A percentile compares a stretch with the other conserved stretches of the same genome.
Conservation (phyloP, 2,888 invertebrate genomes). For the Nymphalis urticae region DNA sequence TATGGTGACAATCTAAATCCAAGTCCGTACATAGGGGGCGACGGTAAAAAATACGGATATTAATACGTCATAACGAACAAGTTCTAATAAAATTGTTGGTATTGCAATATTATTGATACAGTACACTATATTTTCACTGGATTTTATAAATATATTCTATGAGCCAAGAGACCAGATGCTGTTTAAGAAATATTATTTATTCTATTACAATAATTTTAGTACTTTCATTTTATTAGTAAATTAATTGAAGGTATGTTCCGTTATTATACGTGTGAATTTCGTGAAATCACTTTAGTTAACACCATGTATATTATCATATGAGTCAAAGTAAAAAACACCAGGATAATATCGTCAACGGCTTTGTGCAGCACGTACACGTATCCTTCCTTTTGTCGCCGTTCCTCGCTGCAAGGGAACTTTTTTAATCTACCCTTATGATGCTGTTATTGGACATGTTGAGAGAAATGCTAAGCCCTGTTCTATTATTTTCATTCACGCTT, state of each 20-base stretch:
- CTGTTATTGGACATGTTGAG: slow-evolving; percentile 20
- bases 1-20: slow-evolving; percentile 18
- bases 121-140: no score
- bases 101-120: no score
- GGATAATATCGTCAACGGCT: slow-evolving; percentile 69
- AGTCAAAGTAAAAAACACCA: slow-evolving; percentile 49
- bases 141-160: no score
- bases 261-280: not conserved
- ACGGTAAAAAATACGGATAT: not conserved
- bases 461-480: slow-evolving; percentile 5
- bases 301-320: slow-evolving; percentile 17
- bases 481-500: not conserved
- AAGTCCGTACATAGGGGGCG: slow-evolving; percentile 9
- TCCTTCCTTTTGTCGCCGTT: slow-evolving; percentile 69
- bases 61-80: not conserved
- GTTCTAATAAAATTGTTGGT: no score
- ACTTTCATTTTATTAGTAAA: no score
- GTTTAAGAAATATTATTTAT: no score
- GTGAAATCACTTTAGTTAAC: not conserved
- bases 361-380: slow-evolving; percentile 75
- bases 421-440: slow-evolving; percentile 33
- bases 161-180: no score
- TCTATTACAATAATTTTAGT: no score
- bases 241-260: not conserved
- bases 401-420: slow-evolving; percentile 39